Conservation (phyloP, 2,113 vertebrate genomes). For the Pelecanoides urinatrix region DNA sequence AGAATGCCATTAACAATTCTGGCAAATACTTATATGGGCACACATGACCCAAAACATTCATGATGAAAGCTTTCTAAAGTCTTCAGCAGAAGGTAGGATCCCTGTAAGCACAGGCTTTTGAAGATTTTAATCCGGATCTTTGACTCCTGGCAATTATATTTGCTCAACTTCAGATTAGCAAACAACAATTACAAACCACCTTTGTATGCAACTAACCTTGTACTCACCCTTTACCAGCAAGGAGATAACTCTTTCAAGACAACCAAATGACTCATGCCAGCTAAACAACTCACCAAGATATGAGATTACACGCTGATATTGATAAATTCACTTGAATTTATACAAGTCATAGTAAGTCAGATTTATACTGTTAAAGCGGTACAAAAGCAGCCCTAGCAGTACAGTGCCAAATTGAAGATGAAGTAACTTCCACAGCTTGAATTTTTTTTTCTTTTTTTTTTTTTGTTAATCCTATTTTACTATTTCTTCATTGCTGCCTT, state of each 20-base stretch:
- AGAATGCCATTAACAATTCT: neutral
- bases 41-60: neutral
- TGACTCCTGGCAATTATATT: neutral
- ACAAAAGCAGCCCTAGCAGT: neutral
- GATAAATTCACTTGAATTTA: neutral
- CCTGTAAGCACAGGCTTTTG: neutral
- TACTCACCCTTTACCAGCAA: neutral
- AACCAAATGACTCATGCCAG: neutral
- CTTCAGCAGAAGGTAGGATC: neutral
- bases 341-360: neutral
- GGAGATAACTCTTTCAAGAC: neutral
- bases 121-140: neutral
- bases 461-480: neutral
- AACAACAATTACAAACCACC: neutral
- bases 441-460: too few relatives aligned
- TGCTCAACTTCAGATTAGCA: neutral
- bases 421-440: neutral
- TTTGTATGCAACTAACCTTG: neutral
- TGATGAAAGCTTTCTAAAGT: neutral
- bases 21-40: neutral
- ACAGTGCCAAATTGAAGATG: neutral
- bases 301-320: neutral
- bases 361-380: neutral
- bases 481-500: neutral
- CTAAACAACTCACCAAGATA: neutral